phyloP scores from a whole-genome alignment of 2,797 vertebrate genomes.

The Phalanger gymnotis region DNA sequence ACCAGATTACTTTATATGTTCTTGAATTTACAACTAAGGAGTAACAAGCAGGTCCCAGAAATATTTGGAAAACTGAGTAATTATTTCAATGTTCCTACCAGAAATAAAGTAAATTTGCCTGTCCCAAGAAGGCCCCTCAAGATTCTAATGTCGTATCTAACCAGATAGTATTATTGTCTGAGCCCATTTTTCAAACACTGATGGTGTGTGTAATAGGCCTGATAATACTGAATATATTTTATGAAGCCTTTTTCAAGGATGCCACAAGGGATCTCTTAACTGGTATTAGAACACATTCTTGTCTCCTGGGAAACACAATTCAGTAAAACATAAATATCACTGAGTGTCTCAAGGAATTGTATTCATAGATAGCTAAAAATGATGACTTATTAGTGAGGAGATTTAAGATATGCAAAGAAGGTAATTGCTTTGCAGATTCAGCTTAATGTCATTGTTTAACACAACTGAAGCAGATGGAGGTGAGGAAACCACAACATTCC shows the following conservation, averaged over 20 bases:
- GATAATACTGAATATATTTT: background rate
- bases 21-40: background rate
- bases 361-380: background rate
- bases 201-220: background rate
- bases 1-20: background rate
- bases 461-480: constrained; percentile 30
- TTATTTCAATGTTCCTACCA: background rate
- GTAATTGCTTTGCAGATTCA: constrained; percentile 22
- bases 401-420: background rate
- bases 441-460: constrained; percentile 16
- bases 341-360: background rate
- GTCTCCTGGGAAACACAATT: constrained; percentile 18
- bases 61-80: background rate
- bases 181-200: background rate
- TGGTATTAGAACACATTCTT: constrained; percentile 5
- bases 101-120: constrained; percentile 3
- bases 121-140: constrained; percentile 12
- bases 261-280: background rate
- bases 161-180: constrained; percentile 3
- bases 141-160: background rate
- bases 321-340: constrained; percentile 26
- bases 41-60: background rate
- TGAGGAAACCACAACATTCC: constrained; percentile 13
- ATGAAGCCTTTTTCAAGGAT: constrained; percentile 12
- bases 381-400: constrained; percentile 1